A percentile compares a stretch with the other conserved stretches of the same genome.
Conservation (phyloP, 2,888 invertebrate species). For the Pogonocherus hispidulus region DNA sequence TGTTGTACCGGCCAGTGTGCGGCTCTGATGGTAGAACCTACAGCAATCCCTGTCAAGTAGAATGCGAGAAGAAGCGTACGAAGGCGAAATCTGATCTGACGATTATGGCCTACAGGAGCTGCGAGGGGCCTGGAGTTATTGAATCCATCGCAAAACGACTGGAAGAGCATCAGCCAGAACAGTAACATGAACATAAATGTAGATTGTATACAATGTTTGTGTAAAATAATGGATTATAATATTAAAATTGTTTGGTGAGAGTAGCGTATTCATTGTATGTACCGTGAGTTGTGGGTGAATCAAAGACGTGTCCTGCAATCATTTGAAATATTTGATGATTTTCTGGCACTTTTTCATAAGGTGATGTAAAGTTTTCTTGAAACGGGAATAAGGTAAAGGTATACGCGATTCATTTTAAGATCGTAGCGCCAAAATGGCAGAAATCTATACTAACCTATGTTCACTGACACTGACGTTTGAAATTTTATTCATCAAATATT, state of each 20-base stretch:
- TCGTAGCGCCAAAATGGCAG: too few species aligned
- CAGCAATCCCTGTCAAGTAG: conserved; percentile 12
- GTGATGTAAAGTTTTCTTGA: too few species aligned
- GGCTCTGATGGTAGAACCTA: conserved; percentile 25
- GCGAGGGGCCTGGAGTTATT: not conserved
- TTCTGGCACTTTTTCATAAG: too few species aligned
- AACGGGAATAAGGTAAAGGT: too few species aligned
- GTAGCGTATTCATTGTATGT: not conserved
- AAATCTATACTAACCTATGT: too few species aligned
- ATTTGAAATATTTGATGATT: too few species aligned
- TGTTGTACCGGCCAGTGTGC: conserved; percentile 9
- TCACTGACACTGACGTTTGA: too few species aligned
- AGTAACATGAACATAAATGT: not conserved
- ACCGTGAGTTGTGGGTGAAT: too few species aligned
- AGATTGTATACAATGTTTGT: not conserved
- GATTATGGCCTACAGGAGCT: not conserved
- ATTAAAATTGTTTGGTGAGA: not conserved
- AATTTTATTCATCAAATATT: too few species aligned
- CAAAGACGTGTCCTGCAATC: too few species aligned
- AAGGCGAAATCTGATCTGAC: conserved; percentile 7
- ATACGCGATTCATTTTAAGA: too few species aligned
- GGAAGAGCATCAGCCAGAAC: too few species aligned
- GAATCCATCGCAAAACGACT: not conserved
- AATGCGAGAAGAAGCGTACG: conserved; percentile 12
- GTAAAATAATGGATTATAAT: not conserved